Conservation (phyloP, 2,113 vertebrate species). For the Atherinomorus stipes region DNA sequence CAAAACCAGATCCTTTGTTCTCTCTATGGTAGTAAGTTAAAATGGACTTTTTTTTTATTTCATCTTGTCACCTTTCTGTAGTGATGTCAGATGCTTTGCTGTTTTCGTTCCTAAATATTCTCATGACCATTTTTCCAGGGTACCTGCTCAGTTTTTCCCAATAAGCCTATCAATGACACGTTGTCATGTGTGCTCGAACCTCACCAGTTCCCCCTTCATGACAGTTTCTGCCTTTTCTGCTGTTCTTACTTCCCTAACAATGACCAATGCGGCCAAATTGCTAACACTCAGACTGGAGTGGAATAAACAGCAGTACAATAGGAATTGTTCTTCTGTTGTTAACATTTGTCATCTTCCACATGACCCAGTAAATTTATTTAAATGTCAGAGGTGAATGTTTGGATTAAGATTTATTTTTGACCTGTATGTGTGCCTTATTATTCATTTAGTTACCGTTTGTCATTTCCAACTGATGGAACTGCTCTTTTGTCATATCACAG, state of each 20-base stretch:
- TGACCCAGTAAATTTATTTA: background rate
- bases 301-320: background rate
- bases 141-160: slow-evolving; percentile 34
- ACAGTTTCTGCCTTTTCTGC: slow-evolving; percentile 30
- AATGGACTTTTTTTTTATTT: background rate
- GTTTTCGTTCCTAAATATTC: slow-evolving; percentile 46
- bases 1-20: too few relatives aligned
- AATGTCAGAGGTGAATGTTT: too few relatives aligned
- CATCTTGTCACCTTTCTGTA: slow-evolving; percentile 1
- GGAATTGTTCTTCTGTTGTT: background rate
- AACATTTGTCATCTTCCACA: background rate
- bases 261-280: background rate
- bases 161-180: too few relatives aligned
- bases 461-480: background rate
- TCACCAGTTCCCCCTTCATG: slow-evolving; percentile 44
- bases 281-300: background rate
- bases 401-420: too few relatives aligned
- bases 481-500: background rate
- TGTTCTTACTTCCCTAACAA: slow-evolving; percentile 21
- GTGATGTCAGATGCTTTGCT: slow-evolving; percentile 1
- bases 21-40: background rate
- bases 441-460: background rate
- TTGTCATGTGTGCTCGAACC: slow-evolving; percentile 1
- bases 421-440: background rate
- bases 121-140: background rate